A percentile compares a stretch with the other conserved stretches of the same genome.
Evolutionary conservation across 1,140 invertebrate genomes (phyloP).

Genomic region (Doryteuthis pealeii): DNA sequence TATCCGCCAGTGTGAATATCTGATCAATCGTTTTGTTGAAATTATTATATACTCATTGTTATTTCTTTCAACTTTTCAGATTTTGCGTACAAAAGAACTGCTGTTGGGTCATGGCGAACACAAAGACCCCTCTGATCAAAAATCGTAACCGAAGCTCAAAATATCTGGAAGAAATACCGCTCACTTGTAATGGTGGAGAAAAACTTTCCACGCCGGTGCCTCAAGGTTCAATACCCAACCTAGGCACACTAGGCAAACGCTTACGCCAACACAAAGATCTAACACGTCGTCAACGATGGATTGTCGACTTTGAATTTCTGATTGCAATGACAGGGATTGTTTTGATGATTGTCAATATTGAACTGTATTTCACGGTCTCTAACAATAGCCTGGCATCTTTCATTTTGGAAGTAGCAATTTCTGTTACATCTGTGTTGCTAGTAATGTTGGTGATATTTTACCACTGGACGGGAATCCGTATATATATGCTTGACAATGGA

Average conservation of each 20-base stretch:
- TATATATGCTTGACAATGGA: slow-evolving; percentile 49
- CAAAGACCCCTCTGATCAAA: too few relatives aligned
- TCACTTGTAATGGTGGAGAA: too few relatives aligned
- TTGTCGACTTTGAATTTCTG: slow-evolving; percentile 46
- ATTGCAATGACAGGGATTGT: slow-evolving; percentile 50
- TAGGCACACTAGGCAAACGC: slow-evolving; percentile 24
- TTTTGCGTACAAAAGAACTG: too few relatives aligned
- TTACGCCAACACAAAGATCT: slow-evolving; percentile 45
- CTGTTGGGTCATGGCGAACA: too few relatives aligned
- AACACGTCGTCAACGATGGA: slow-evolving; percentile 36
- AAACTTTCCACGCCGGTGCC: too few relatives aligned
- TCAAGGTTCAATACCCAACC: slow-evolving; percentile 38
- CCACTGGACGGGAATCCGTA: slow-evolving; percentile 44
- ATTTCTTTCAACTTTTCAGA: too few relatives aligned
- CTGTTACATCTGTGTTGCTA: slow-evolving; percentile 58
- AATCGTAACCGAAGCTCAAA: too few relatives aligned
- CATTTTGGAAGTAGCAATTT: slow-evolving; percentile 66
- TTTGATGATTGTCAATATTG: slow-evolving; percentile 55
- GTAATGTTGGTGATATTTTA: slow-evolving; percentile 43
- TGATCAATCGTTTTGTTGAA: too few relatives aligned
- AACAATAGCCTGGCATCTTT: slow-evolving; percentile 36
- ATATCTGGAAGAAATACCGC: too few relatives aligned
- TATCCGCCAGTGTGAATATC: too few relatives aligned
- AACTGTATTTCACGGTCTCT: slow-evolving; percentile 36
- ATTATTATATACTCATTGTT: too few relatives aligned